These are phyloP conservation scores for Triplophysa siluroides DNA, from an alignment of 2,113 vertebrate species.

Conservation along the genomic window DNA sequence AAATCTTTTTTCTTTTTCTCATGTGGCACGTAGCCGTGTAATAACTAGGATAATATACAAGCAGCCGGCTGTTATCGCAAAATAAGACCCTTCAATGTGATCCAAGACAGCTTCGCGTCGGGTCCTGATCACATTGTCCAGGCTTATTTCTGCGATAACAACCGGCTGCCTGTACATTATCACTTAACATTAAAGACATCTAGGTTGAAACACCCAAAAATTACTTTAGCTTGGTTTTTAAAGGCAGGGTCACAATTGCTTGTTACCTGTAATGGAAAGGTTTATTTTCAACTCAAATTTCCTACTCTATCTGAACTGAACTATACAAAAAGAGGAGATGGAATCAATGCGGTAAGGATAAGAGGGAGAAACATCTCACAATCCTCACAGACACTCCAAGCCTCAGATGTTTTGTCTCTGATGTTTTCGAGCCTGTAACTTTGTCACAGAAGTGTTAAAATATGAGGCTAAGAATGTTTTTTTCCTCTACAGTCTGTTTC, in stretches of 20 bases:
- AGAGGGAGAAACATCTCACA: background rate
- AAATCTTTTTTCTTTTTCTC: too few species aligned
- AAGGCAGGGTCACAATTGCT: background rate
- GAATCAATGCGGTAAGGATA: background rate
- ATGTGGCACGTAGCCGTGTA: too few species aligned
- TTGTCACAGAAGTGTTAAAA: slow-evolving; percentile 28
- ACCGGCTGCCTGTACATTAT: too few species aligned
- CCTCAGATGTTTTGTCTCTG: slow-evolving; percentile 8
- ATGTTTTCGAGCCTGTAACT: slow-evolving; percentile 25
- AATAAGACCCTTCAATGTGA: too few species aligned
- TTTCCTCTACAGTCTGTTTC: background rate
- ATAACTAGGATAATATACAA: too few species aligned
- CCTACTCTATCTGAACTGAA: background rate
- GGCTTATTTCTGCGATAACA: too few species aligned
- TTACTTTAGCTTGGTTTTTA: too few species aligned
- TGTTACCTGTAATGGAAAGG: background rate
- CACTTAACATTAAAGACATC: too few species aligned
- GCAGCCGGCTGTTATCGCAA: too few species aligned
- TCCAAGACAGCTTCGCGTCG: too few species aligned
- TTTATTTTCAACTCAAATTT: background rate
- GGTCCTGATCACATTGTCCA: too few species aligned
- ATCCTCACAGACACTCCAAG: slow-evolving; percentile 13
- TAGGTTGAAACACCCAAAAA: too few species aligned
- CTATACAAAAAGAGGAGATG: background rate
- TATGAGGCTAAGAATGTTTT: background rate